Evolutionary conservation across 2,888 invertebrate genomes (phyloP).

Genomic region (Andrena trimmerana): DNA sequence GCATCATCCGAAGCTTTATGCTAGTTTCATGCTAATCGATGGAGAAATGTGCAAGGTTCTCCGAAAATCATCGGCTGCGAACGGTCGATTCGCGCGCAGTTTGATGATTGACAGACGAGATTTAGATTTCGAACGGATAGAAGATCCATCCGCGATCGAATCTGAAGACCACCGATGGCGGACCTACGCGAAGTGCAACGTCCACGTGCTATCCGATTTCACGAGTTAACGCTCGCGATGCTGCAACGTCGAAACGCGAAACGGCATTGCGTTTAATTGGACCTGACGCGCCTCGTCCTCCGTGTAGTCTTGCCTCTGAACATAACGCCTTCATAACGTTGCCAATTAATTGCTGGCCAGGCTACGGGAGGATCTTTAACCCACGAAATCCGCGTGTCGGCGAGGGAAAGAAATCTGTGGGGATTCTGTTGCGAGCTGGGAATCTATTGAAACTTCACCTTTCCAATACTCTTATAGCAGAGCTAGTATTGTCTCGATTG

Average conservation of each 20-base stretch:
- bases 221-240: conserved; percentile 19
- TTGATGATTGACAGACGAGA: neutral
- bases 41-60: neutral
- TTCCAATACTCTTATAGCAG: conserved; percentile 14
- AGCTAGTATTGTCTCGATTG: conserved; percentile 19
- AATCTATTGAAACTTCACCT: neutral
- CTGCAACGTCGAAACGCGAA: conserved; percentile 31
- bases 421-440: conserved; percentile 2
- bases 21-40: conserved; percentile 17
- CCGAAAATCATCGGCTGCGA: conserved; percentile 26
- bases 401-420: neutral
- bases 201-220: conserved; percentile 37
- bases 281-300: neutral
- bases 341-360: conserved; percentile 10
- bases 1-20: too few species aligned
- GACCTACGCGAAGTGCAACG: conserved; percentile 36
- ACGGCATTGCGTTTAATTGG: conserved; percentile 34
- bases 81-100: conserved; percentile 29
- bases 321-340: conserved; percentile 20
- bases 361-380: conserved; percentile 9
- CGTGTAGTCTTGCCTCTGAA: conserved; percentile 16
- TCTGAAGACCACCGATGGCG: conserved; percentile 15
- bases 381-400: neutral
- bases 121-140: conserved; percentile 9
- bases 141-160: conserved; percentile 13